phyloP scores from a whole-genome alignment of 2,797 vertebrate genomes.

The Lagorchestes hirsutus region DNA sequence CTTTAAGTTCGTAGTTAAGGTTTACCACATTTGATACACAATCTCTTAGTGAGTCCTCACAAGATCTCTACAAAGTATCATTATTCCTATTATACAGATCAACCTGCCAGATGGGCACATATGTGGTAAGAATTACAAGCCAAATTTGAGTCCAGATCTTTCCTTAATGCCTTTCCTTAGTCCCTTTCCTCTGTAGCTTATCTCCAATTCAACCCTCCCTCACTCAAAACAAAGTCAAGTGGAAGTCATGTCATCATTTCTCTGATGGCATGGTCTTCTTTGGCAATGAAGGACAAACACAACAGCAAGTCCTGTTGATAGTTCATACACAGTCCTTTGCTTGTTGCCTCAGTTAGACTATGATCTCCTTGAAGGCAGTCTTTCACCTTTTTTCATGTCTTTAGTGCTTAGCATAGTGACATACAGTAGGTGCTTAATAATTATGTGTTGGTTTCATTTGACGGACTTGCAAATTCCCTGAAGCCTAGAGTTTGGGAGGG shows the following conservation, averaged over 20 bases:
- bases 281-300: no score
- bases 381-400: not conserved
- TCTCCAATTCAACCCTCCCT: no score
- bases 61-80: not conserved
- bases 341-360: not conserved
- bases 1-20: not conserved
- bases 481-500: not conserved
- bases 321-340: not conserved
- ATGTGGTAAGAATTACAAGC: not conserved
- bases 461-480: not conserved
- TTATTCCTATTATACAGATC: not conserved
- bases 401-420: not conserved
- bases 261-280: no score
- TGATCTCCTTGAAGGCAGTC: not conserved
- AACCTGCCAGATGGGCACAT: not conserved
- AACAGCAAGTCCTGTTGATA: not conserved
- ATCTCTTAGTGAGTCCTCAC: not conserved
- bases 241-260: no score
- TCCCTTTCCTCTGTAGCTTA: no score
- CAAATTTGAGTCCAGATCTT: not conserved
- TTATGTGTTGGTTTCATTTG: not conserved
- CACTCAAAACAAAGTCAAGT: no score
- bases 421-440: not conserved
- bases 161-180: no score
- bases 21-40: not conserved